Percentiles rank a stretch among this genome's conserved stretches.
These are phyloP conservation scores for Parelbella ahira DNA, from an alignment of 2,888 invertebrate genomes.

Conservation along the genomic window DNA sequence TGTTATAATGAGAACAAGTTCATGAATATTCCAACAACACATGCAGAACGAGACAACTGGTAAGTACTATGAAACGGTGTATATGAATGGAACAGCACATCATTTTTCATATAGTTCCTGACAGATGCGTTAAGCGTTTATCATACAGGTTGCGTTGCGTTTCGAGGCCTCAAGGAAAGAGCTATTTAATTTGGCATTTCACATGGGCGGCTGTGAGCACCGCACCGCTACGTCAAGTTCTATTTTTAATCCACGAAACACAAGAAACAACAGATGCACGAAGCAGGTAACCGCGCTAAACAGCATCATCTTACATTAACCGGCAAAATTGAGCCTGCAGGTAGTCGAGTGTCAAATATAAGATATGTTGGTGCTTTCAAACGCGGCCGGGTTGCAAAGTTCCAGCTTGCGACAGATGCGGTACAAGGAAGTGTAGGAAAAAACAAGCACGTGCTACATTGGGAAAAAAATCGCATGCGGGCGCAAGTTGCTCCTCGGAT, in stretches of 20 bases:
- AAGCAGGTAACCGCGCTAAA: conserved; percentile 59
- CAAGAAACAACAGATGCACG: conserved; percentile 70
- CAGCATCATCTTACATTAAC: conserved; percentile 69
- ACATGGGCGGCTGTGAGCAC: conserved; percentile 28
- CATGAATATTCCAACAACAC: no score
- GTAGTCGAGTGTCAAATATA: conserved; percentile 3
- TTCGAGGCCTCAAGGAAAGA: conserved; percentile 20
- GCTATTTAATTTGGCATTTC: conserved; percentile 25
- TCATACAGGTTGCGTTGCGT: conserved; percentile 6
- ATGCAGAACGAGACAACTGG: no score
- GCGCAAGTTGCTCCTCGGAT: conserved; percentile 61
- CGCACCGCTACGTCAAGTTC: conserved; percentile 39
- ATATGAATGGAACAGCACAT: no score
- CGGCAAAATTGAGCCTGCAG: conserved; percentile 14
- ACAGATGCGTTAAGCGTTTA: conserved; percentile 17
- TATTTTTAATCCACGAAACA: conserved; percentile 60
- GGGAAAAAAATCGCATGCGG: conserved; percentile 74
- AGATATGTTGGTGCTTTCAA: not conserved
- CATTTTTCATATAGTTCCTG: conserved; percentile 17
- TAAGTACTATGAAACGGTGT: no score
- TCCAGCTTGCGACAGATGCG: conserved; percentile 58
- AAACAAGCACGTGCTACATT: conserved; percentile 65
- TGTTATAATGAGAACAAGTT: no score
- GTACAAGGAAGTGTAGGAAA: conserved; percentile 65
- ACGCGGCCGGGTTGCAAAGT: not conserved